Conservation (phyloP, 2,797 vertebrate genomes). For the Sorex maritimensis region DNA sequence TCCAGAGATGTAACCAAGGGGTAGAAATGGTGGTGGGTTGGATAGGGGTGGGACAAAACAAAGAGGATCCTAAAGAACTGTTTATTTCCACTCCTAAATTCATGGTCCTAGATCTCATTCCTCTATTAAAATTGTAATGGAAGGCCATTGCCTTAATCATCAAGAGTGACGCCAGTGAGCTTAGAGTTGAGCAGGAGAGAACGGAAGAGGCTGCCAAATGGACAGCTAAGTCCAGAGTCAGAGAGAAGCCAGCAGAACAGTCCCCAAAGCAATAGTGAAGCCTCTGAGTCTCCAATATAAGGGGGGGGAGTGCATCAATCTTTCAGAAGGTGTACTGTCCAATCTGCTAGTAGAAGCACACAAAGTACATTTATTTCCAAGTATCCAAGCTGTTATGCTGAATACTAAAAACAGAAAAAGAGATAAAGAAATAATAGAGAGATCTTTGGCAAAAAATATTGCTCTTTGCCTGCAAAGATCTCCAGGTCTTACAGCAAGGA, state of each 20-base stretch:
- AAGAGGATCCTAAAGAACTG: neutral
- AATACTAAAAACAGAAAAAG: slow-evolving; percentile 11
- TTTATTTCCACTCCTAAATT: slow-evolving; percentile 39
- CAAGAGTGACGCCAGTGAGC: neutral
- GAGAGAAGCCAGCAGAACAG: slow-evolving; percentile 33
- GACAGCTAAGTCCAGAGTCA: slow-evolving; percentile 36
- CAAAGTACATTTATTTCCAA: slow-evolving; percentile 49
- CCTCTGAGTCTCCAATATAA: neutral
- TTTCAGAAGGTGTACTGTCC: slow-evolving; percentile 64
- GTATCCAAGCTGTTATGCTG: neutral
- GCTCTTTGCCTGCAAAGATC: neutral
- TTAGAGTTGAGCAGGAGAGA: neutral
- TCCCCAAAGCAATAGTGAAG: slow-evolving; percentile 18
- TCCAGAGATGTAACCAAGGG: neutral
- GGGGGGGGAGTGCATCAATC: slow-evolving; percentile 40
- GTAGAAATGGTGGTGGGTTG: no score
- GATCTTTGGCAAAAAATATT: neutral
- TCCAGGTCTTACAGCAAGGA: neutral
- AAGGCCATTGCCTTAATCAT: neutral
- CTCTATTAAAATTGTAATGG: slow-evolving; percentile 45
- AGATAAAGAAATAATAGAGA: neutral
- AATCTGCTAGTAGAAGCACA: slow-evolving; percentile 48
- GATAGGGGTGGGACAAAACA: neutral
- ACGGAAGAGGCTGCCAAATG: neutral
- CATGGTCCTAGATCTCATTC: neutral